Percentiles rank a stretch among this genome's conserved stretches.
phyloP scores from a whole-genome alignment of 1,140 invertebrate genomes.

The Drosophila jambulina region DNA sequence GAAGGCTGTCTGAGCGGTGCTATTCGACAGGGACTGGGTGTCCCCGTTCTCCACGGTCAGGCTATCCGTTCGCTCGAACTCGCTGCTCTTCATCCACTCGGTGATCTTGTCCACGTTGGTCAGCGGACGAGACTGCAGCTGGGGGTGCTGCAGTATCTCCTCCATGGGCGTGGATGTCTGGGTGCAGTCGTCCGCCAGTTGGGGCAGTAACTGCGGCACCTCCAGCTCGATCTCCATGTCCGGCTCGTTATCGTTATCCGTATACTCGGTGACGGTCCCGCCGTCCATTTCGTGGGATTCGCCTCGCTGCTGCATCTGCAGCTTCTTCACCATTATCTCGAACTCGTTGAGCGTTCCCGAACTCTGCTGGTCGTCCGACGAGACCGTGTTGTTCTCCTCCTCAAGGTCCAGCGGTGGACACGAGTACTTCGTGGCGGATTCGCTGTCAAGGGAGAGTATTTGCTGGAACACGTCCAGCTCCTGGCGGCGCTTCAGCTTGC shows the following conservation, averaged over 20 bases:
- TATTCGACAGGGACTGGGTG: constrained; percentile 54
- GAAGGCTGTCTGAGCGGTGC: constrained; percentile 69
- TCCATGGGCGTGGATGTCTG: constrained; percentile 82
- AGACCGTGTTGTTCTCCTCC: constrained; percentile 73
- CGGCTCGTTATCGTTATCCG: constrained; percentile 67
- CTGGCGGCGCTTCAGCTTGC: constrained; percentile 88
- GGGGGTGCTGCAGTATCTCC: constrained; percentile 71
- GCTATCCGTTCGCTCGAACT: constrained; percentile 80
- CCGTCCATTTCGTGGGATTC: constrained; percentile 65
- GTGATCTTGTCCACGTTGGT: constrained; percentile 79
- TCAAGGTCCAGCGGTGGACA: constrained; percentile 69
- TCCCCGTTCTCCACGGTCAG: constrained; percentile 79
- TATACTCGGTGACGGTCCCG: constrained; percentile 64
- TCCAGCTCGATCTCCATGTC: constrained; percentile 79
- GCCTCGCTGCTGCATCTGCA: constrained; percentile 52
- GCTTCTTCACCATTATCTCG: constrained; percentile 64
- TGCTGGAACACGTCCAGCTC: constrained; percentile 87
- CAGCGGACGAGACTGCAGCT: constrained; percentile 58
- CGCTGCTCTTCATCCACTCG: constrained; percentile 81
- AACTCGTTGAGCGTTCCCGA: constrained; percentile 78
- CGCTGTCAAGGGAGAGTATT: constrained; percentile 79
- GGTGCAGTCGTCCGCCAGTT: constrained; percentile 70
- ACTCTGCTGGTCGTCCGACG: constrained; percentile 79
- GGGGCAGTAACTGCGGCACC: constrained; percentile 67
- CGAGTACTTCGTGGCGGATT: constrained; percentile 80